Percentiles rank a stretch among this genome's conserved stretches.
Evolutionary conservation across 2,113 vertebrate species (phyloP).

Genomic region (Edolisoma coerulescens): DNA sequence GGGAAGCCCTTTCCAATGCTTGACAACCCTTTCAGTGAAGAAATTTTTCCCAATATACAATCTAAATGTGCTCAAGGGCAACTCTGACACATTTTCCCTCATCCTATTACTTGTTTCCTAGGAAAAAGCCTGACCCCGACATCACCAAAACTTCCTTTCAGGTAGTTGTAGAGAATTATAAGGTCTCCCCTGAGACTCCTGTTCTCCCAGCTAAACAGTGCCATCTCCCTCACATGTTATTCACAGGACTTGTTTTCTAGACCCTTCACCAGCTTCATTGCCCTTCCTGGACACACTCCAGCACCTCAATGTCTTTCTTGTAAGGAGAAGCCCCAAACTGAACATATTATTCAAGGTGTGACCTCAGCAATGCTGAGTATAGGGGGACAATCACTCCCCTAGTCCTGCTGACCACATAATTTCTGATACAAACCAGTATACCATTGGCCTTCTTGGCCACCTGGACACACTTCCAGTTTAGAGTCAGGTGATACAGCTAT

Average conservation of each 20-base stretch:
- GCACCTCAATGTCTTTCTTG: background rate
- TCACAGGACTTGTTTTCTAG: background rate
- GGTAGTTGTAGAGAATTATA: background rate
- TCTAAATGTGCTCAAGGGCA: background rate
- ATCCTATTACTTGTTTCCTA: background rate
- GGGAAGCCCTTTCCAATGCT: background rate
- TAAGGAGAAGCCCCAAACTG: background rate
- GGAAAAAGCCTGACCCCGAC: accelerated
- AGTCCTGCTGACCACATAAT: background rate
- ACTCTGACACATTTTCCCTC: background rate
- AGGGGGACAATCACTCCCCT: accelerated
- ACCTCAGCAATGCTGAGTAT: accelerated
- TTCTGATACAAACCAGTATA: background rate
- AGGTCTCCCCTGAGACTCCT: accelerated
- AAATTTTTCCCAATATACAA: background rate
- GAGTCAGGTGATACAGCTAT: background rate
- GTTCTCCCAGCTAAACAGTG: background rate
- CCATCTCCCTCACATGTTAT: background rate
- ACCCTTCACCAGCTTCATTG: accelerated
- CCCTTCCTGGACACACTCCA: accelerated
- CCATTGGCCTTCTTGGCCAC: background rate
- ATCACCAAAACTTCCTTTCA: background rate
- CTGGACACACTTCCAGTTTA: background rate
- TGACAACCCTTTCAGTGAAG: accelerated
- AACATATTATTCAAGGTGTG: accelerated